Conservation (phyloP, 2,888 invertebrate species). For the Caenorhabditis sinica region DNA sequence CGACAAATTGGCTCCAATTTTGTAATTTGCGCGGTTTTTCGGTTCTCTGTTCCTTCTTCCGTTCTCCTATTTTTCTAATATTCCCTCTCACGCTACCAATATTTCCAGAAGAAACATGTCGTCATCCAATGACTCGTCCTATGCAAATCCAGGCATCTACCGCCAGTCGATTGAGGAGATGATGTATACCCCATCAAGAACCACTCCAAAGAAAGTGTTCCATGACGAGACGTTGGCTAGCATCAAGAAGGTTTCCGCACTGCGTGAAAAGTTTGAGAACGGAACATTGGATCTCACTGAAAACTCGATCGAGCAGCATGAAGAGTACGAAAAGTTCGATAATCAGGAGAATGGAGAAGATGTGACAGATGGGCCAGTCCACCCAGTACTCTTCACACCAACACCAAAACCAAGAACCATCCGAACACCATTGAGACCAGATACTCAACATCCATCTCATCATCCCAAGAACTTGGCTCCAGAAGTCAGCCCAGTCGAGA, state of each 20-base stretch:
- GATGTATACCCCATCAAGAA: background rate
- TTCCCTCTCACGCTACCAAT: background rate
- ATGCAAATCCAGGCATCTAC: conserved; percentile 22
- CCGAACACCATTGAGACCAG: background rate
- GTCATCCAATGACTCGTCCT: background rate
- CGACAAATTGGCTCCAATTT: no score
- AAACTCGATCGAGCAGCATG: background rate
- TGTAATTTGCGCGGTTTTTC: no score
- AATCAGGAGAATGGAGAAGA: background rate
- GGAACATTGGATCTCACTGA: background rate
- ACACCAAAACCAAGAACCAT: conserved; percentile 12
- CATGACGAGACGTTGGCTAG: conserved; percentile 17
- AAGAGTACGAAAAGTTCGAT: background rate
- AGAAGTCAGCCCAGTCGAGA: background rate
- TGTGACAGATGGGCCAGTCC: background rate
- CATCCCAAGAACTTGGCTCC: background rate
- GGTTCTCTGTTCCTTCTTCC: background rate
- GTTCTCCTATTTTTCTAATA: background rate
- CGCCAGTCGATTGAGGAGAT: conserved; percentile 16
- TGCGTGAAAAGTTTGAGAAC: conserved; percentile 21
- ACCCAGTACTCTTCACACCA: background rate
- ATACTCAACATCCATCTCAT: background rate
- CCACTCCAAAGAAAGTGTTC: conserved; percentile 6
- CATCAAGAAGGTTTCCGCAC: conserved; percentile 10
- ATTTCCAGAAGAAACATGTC: conserved; percentile 11